These are phyloP conservation scores for Tetramorium alpestre DNA, from an alignment of 1,140 invertebrate species.

Conservation along the genomic window DNA sequence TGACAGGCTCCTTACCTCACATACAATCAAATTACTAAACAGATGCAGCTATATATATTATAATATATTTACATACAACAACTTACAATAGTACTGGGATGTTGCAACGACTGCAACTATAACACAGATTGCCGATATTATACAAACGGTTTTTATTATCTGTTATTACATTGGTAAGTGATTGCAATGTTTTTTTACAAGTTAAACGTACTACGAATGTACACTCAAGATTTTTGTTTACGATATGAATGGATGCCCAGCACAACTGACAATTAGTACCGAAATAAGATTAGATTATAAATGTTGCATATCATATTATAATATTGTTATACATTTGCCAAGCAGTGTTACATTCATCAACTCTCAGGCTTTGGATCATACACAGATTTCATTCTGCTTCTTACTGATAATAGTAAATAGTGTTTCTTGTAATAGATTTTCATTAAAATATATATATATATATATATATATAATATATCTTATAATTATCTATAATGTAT, in stretches of 20 bases:
- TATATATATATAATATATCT: not conserved
- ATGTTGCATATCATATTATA: constrained; percentile 86
- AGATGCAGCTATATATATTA: constrained; percentile 85
- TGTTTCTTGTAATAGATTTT: not conserved
- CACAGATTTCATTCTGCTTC: constrained; percentile 5
- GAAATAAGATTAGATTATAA: constrained; percentile 86
- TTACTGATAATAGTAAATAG: not conserved
- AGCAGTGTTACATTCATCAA: constrained; percentile 76
- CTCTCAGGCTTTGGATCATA: constrained; percentile 75
- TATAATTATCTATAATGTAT: constrained; percentile 8
- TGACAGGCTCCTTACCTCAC: constrained; percentile 85
- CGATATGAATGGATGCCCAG: constrained; percentile 84
- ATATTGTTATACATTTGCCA: constrained; percentile 85
- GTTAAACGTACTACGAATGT: constrained; percentile 75
- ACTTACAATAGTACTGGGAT: constrained; percentile 82
- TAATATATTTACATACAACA: constrained; percentile 85
- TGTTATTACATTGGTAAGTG: constrained; percentile 82
- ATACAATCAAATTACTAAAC: constrained; percentile 85
- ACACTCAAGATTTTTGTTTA: constrained; percentile 75
- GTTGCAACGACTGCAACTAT: constrained; percentile 81
- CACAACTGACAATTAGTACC: constrained; percentile 83
- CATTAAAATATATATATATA: not conserved
- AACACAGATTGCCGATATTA: constrained; percentile 76
- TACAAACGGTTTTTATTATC: constrained; percentile 82
- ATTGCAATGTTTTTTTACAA: constrained; percentile 77